Evolutionary conservation across 2,888 invertebrate species (phyloP).

Genomic region (Tromatobia lineatoria): DNA sequence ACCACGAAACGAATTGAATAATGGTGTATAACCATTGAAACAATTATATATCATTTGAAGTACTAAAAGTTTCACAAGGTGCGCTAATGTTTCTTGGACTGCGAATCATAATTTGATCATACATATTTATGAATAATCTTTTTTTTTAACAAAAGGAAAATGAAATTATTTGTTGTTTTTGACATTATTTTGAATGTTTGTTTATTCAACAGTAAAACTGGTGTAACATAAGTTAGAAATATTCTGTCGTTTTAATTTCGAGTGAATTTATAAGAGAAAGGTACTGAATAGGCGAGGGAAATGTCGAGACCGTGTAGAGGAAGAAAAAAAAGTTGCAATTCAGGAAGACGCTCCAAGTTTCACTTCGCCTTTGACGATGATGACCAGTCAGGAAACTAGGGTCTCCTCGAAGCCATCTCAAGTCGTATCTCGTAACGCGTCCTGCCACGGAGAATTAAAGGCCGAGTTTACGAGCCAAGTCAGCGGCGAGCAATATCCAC

Average conservation of each 20-base stretch:
- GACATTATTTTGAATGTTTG: too few species aligned
- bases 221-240: not conserved
- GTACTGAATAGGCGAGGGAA: constrained; percentile 84
- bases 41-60: too few species aligned
- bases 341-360: constrained; percentile 31
- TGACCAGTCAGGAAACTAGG: constrained; percentile 16
- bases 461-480: constrained; percentile 37
- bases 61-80: too few species aligned
- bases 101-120: too few species aligned
- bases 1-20: too few species aligned
- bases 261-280: constrained; percentile 86
- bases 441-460: constrained; percentile 35
- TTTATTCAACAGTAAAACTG: not conserved
- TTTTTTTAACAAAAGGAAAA: too few species aligned
- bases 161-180: too few species aligned
- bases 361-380: constrained; percentile 27
- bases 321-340: not conserved
- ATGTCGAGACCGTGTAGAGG: not conserved
- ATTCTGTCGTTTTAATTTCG: not conserved
- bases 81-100: too few species aligned
- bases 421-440: constrained; percentile 26
- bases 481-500: constrained; percentile 25
- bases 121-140: too few species aligned
- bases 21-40: too few species aligned
- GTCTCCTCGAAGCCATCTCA: constrained; percentile 1